Conservation (phyloP, 1,140 invertebrate species). For the Varroa destructor region DNA sequence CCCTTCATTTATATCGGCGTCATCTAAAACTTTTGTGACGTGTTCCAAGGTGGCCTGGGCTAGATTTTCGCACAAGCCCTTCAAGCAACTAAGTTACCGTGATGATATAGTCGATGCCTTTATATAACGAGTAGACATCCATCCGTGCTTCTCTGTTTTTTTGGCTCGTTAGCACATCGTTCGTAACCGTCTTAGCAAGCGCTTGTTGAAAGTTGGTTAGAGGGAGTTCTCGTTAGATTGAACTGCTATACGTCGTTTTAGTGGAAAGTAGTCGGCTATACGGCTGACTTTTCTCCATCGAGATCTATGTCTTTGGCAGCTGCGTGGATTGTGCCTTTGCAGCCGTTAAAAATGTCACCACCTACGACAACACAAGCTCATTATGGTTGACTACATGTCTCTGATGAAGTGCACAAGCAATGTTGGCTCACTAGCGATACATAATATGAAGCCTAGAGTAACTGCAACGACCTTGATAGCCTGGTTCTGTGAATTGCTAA, state of each 20-base stretch:
- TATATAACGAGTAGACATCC: constrained; percentile 45
- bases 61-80: constrained; percentile 38
- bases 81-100: constrained; percentile 44
- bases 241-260: constrained; percentile 48
- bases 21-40: constrained; percentile 36
- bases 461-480: constrained; percentile 43
- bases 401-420: constrained; percentile 46
- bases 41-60: constrained; percentile 36
- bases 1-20: constrained; percentile 37
- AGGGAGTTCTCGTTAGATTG: constrained; percentile 36
- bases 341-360: constrained; percentile 84
- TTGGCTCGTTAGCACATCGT: constrained; percentile 39
- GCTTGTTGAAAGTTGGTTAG: constrained; percentile 27
- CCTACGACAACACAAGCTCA: constrained; percentile 69
- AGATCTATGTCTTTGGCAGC: constrained; percentile 49
- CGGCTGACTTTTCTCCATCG: constrained; percentile 37
- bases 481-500: constrained; percentile 39
- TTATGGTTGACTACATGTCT: constrained; percentile 38
- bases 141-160: constrained; percentile 55
- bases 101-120: constrained; percentile 49
- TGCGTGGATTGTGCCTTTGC: constrained; percentile 72
- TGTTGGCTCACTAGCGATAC: constrained; percentile 44
- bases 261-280: constrained; percentile 46
- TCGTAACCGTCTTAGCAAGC: constrained; percentile 41
- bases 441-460: constrained; percentile 46